Evolutionary conservation across 2,888 invertebrate genomes (phyloP).

Genomic region (Allacma fusca): DNA sequence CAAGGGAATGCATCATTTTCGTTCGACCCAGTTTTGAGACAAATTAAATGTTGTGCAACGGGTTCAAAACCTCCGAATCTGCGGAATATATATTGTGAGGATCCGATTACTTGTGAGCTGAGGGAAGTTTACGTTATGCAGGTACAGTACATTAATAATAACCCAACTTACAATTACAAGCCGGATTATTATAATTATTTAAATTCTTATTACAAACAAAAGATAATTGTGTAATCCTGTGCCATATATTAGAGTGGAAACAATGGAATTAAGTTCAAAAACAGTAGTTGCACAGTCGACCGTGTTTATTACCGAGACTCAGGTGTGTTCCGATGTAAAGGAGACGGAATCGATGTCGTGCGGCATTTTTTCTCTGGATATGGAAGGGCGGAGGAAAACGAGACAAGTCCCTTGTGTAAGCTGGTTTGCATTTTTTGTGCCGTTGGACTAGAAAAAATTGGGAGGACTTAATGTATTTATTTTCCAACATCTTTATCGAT

Average conservation of each 20-base stretch:
- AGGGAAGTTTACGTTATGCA: slow-evolving; percentile 49
- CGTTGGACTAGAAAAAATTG: no score
- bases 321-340: slow-evolving; percentile 57
- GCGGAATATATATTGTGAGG: slow-evolving; percentile 56
- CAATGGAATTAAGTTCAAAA: slow-evolving; percentile 39
- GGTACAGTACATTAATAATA: slow-evolving; percentile 42
- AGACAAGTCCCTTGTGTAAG: slow-evolving; percentile 50
- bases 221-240: no score
- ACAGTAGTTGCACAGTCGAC: slow-evolving; percentile 43
- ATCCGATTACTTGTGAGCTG: slow-evolving; percentile 56
- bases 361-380: slow-evolving; percentile 53
- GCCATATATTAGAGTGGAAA: slow-evolving; percentile 40
- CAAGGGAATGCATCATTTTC: slow-evolving; percentile 52
- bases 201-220: no score
- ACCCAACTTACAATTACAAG: no score
- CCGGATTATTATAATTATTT: no score
- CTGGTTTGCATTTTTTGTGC: no score
- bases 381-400: slow-evolving; percentile 24
- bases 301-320: slow-evolving; percentile 50
- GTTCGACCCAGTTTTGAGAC: slow-evolving; percentile 49
- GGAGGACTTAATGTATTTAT: no score
- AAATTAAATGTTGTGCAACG: slow-evolving; percentile 59
- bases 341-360: slow-evolving; percentile 59
- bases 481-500: no score
- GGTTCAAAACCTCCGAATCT: slow-evolving; percentile 54